Percentiles rank a stretch among this genome's conserved stretches.
Conservation (phyloP, 92 coral and sea anemone species). For the Paramuricea clavata region DNA sequence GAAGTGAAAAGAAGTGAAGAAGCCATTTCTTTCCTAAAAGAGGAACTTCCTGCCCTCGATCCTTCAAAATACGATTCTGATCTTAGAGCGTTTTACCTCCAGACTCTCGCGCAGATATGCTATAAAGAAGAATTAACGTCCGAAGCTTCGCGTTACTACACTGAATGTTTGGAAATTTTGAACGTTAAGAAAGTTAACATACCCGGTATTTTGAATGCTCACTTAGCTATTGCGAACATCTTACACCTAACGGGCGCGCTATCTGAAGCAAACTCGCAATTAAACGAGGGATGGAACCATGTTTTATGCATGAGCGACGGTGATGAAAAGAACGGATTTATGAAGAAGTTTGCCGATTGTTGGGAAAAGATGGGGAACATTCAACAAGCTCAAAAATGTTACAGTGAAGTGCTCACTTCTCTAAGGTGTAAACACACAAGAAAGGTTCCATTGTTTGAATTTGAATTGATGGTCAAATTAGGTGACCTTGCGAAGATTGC, state of each 20-base stretch:
- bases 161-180: conserved; percentile 11
- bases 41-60: too few relatives aligned
- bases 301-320: not conserved
- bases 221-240: conserved; percentile 18
- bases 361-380: conserved; percentile 5
- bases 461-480: not conserved
- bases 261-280: conserved; percentile 4
- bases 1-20: too few relatives aligned
- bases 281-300: not conserved
- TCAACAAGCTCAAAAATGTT: conserved; percentile 14
- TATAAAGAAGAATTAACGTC: not conserved
- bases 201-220: not conserved
- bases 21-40: too few relatives aligned
- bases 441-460: not conserved
- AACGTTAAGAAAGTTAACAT: not conserved
- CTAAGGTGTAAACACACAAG: not conserved
- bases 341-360: not conserved
- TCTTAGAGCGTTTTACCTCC: too few relatives aligned
- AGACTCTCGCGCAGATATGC: conserved; percentile 19
- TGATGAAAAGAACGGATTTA: not conserved
- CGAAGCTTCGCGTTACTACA: conserved; percentile 7
- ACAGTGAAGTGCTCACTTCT: not conserved
- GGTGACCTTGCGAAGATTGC: not conserved
- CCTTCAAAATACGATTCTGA: too few relatives aligned
- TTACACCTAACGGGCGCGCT: not conserved